phyloP scores from a whole-genome alignment of 2,113 vertebrate species.

The Nipponia nippon region DNA sequence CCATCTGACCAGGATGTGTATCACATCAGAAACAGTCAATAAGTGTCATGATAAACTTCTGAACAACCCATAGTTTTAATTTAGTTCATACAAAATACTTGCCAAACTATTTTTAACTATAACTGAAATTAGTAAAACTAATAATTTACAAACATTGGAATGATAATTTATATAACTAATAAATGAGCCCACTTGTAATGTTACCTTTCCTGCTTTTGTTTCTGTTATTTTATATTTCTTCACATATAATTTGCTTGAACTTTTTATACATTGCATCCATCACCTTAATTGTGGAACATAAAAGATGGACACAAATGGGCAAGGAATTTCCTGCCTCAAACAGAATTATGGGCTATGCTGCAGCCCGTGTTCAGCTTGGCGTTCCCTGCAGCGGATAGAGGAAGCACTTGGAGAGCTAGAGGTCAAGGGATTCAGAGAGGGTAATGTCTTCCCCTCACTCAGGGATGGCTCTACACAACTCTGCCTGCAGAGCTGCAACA shows the following conservation, averaged over 20 bases:
- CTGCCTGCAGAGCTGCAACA: neutral
- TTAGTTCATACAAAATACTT: neutral
- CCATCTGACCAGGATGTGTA: neutral
- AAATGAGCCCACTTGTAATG: neutral
- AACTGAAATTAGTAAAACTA: neutral
- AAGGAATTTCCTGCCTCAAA: neutral
- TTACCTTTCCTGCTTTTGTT: neutral
- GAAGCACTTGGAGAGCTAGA: neutral
- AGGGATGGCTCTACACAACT: fast-evolving
- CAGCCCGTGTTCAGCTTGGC: neutral
- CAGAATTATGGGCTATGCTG: neutral
- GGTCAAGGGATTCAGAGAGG: neutral
- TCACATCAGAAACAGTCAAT: neutral
- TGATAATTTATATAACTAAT: neutral
- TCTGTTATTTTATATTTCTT: neutral
- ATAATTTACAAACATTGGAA: neutral
- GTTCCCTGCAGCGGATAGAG: neutral
- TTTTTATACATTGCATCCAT: neutral
- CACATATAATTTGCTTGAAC: neutral
- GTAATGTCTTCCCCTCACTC: neutral
- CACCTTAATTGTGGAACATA: neutral
- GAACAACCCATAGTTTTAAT: neutral
- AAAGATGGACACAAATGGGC: neutral
- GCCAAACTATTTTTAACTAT: neutral
- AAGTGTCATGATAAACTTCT: neutral